Evolutionary conservation across 2,888 invertebrate genomes (phyloP), one percentile per base, ranked within the genome.

Genomic region (Drosophila aldrichi): DNA sequence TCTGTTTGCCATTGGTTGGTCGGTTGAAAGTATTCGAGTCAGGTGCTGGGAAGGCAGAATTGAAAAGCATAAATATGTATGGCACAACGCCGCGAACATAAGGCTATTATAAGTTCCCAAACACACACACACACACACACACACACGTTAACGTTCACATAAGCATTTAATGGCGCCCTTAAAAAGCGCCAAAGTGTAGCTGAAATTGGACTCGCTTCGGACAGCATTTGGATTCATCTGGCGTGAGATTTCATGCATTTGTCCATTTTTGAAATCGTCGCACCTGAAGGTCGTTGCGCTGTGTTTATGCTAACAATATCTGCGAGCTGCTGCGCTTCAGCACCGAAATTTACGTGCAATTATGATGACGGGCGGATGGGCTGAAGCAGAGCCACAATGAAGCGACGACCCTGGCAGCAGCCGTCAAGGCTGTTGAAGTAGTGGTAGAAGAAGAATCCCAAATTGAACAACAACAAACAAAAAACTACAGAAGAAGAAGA

Each of bases 131-230:
- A 51, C 32, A 34, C n/a, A 38, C 8, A 32, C 10, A 59, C 64
- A 51, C 32, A 34, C n/a, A 38, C 8, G n/a, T 44, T n/a, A 18
- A 22, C 14, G 22, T 58, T 44, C 48, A 36, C n/a, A 44, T 44
- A 63, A 2, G 64, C 44, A 62, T 77, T 73, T 75, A 73, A 77
- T 80, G 73, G 73, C 38, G 56, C 64, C 68, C 67, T 77, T 68
- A 55, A 80, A 77, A 62, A 62, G 40, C 46, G 41, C 49, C 44
- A 64, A 49, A 25, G 48, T 43, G 55, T 44, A 44, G 25, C 78
- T 59, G 55, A 20, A 77, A 75, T 75, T 73, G 74, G 74, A 56
- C 56, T 34, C 25, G 52, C 1, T 44, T 14, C 2, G 14, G 14
- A 8, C 34, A 36, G 32, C 29, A 34, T 55, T 43, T 20, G 44